Evolutionary conservation across 1,140 invertebrate species (phyloP).

Genomic region (Aphelenchoides besseyi): DNA sequence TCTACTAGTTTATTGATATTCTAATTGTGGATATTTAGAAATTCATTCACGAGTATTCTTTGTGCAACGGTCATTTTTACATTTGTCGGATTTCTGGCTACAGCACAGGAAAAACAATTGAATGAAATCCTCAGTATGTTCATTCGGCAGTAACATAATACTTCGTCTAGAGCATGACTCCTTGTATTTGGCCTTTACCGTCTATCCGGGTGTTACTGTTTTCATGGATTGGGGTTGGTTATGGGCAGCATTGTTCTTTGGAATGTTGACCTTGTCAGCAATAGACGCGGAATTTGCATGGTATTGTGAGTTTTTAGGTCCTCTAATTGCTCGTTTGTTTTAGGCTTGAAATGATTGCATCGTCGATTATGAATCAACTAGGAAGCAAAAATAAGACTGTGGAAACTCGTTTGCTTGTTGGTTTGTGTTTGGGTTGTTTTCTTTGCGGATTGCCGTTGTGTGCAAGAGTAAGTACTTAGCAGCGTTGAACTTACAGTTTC

Average conservation of each 20-base stretch:
- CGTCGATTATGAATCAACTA: conserved; percentile 57
- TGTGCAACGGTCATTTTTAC: conserved; percentile 60
- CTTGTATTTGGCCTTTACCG: conserved; percentile 55
- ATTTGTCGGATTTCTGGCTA: conserved; percentile 56
- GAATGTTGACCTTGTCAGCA: conserved; percentile 55
- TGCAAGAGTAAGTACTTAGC: conserved; percentile 29
- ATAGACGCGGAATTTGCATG: conserved; percentile 60
- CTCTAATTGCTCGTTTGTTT: conserved; percentile 14
- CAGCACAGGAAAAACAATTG: conserved; percentile 45
- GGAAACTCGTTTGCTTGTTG: conserved; percentile 46
- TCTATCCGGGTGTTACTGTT: conserved; percentile 55
- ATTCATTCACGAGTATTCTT: conserved; percentile 55
- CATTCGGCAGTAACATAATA: not conserved
- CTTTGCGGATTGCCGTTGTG: conserved; percentile 53
- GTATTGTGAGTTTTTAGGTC: conserved; percentile 24
- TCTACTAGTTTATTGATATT: conserved; percentile 22
- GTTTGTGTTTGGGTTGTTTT: conserved; percentile 51
- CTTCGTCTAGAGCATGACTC: conserved; percentile 51
- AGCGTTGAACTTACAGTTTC: not conserved
- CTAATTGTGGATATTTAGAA: conserved; percentile 30
- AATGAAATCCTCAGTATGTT: conserved; percentile 52
- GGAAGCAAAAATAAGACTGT: conserved; percentile 49
- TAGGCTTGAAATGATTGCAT: conserved; percentile 60
- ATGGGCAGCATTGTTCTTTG: conserved; percentile 58
- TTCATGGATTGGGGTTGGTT: conserved; percentile 56